phyloP scores from a whole-genome alignment of 2,113 vertebrate species.

The Megaceryle torquata region DNA sequence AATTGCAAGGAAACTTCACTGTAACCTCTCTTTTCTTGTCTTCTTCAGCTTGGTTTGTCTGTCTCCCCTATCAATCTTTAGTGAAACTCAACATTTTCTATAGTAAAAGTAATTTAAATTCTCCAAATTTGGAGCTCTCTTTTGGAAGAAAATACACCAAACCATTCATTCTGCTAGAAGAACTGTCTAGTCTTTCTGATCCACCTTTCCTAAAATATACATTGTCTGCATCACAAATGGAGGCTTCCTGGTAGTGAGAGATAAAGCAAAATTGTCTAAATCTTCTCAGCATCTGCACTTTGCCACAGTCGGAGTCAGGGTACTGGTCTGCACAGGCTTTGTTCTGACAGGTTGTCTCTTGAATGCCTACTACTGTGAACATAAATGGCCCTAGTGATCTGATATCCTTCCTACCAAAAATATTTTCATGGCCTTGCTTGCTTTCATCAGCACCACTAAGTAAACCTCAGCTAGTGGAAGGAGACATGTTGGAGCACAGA shows the following conservation, averaged over 20 bases:
- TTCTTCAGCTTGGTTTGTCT: background rate
- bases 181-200: background rate
- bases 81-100: background rate
- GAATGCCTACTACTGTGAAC: background rate
- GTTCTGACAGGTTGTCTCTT: constrained; percentile 25
- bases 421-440: constrained; percentile 14
- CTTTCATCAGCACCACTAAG: constrained; percentile 50
- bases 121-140: background rate
- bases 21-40: background rate
- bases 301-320: background rate
- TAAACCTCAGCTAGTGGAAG: constrained; percentile 36
- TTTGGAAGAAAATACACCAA: background rate
- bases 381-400: background rate
- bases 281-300: background rate
- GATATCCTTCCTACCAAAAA: constrained; percentile 32
- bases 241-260: background rate
- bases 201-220: background rate
- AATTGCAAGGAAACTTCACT: background rate
- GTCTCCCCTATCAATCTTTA: background rate
- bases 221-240: background rate
- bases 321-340: background rate
- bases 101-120: background rate
- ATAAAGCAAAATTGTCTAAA: background rate
- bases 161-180: background rate
- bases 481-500: constrained; percentile 48